Base-by-base conservation (phyloP, 2,797 vertebrate species). In the Catamblyrhynchus diadema region DNA sequence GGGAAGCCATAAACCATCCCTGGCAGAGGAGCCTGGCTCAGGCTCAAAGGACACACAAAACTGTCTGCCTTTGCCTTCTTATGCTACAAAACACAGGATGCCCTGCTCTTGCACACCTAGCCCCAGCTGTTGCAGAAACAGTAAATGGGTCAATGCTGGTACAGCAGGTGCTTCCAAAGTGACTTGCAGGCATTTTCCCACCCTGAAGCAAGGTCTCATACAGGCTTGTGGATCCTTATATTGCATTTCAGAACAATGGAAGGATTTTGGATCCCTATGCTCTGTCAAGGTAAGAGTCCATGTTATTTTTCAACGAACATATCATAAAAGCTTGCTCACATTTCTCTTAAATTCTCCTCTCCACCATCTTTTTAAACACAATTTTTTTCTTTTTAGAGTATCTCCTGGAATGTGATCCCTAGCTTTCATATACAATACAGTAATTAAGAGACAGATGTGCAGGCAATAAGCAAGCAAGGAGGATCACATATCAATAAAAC, bases 401-500 rank as follows among this genome's bases (percentile, higher is more conserved):
- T 12, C 16, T 71, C 53, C 44, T 77, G 23, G 24, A 93, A 81
- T 48, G 18, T 35, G 54, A 86, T 48, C n/a, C 3, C 6, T 85
- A 86, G 25, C 42, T 73, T 85, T 77, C 53, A 89, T 23, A 67
- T 15, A n/a, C 13, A 73, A 24, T 7, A 65, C 6, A 28, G 23
- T 57, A 93, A 90, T 30, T 86, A 87, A 77, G 53, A 86, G 53
- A 88, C 27, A 71, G 80, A 88, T 64, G 30, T 57, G 45, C 51
- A 95, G 20, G 39, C 32, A 95, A 64, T 11, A 81, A 73, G 42
- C 57, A 91, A 88, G 60, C 67, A 94, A 87, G 27, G 14, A 83
- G 15, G 17, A 90, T 45, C 51, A 67, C 16, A 8, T 7, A 22
- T 41, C 59, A 90, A 69, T 23, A 78, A 87, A 86, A 60, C 30